Conservation (phyloP, 2,797 vertebrate genomes). For the Pteronotus mesoamericanus region DNA sequence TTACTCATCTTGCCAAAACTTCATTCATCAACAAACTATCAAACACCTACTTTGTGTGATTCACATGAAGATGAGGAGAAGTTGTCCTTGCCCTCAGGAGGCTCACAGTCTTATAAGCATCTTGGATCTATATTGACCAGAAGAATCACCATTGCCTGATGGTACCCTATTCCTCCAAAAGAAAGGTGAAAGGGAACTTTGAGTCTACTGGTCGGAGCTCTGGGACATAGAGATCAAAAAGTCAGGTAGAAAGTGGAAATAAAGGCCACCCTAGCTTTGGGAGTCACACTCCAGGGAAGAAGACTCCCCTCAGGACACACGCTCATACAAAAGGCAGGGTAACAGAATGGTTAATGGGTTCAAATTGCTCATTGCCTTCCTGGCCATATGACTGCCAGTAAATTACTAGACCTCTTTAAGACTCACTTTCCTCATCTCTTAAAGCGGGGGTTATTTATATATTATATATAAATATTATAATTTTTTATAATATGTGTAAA, state of each 20-base stretch:
- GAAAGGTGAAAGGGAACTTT: neutral
- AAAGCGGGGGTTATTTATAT: neutral
- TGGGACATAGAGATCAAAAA: neutral
- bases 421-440: neutral
- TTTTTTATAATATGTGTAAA: neutral
- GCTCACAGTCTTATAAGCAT: neutral
- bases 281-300: neutral
- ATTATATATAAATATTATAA: too few relatives aligned
- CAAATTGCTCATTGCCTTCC: neutral
- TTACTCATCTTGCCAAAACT: neutral
- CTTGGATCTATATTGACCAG: neutral
- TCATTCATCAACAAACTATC: neutral
- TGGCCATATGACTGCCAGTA: neutral
- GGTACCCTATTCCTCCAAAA: neutral
- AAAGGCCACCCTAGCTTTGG: neutral
- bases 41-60: neutral
- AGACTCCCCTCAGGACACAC: neutral
- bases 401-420: neutral
- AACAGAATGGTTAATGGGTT: neutral
- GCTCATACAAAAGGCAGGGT: neutral
- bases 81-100: neutral
- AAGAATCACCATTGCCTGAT: neutral
- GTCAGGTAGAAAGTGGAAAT: neutral
- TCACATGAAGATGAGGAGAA: neutral
- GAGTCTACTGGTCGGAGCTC: neutral